phyloP scores from a whole-genome alignment of 2,113 vertebrate genomes.

The Coryphaenoides rupestris region DNA sequence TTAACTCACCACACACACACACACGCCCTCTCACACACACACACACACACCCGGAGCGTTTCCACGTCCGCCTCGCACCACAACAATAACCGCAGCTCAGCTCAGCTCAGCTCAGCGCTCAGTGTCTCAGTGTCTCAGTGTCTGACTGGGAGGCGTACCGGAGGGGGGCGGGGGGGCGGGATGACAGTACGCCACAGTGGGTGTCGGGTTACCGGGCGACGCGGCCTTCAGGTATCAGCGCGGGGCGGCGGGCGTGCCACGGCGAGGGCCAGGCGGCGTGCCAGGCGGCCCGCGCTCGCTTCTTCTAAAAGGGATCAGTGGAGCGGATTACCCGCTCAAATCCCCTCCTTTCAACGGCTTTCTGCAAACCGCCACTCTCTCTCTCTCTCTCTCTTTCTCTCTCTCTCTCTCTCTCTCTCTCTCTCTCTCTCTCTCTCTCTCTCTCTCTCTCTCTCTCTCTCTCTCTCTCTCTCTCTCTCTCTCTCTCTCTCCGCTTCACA shows the following conservation, averaged over 20 bases:
- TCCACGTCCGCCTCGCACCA: too few species aligned
- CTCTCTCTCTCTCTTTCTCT: too few species aligned
- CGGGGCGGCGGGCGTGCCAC: slow-evolving; percentile 52
- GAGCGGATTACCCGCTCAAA: slow-evolving; percentile 54
- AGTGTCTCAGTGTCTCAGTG: too few species aligned
- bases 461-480: too few species aligned
- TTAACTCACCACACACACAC: slow-evolving; percentile 24
- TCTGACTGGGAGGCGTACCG: too few species aligned
- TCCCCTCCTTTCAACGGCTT: slow-evolving; percentile 57
- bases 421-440: too few species aligned
- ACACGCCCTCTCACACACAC: slow-evolving; percentile 32
- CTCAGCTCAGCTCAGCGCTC: too few species aligned
- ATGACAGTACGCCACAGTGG: slow-evolving; percentile 43
- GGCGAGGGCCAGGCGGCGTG: slow-evolving; percentile 44
- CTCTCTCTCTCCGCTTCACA: too few species aligned
- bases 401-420: too few species aligned
- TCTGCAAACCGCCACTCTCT: slow-evolving; percentile 54
- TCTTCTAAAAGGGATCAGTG: slow-evolving; percentile 59
- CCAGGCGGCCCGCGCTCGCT: slow-evolving; percentile 55
- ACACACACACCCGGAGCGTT: too few species aligned
- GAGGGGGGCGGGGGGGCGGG: slow-evolving; percentile 27
- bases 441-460: too few species aligned
- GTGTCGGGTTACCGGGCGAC: slow-evolving; percentile 56
- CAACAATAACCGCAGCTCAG: too few species aligned
- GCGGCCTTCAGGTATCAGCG: slow-evolving; percentile 55